phyloP scores from a whole-genome alignment of 1,140 invertebrate genomes.

The Cydia amplana region DNA sequence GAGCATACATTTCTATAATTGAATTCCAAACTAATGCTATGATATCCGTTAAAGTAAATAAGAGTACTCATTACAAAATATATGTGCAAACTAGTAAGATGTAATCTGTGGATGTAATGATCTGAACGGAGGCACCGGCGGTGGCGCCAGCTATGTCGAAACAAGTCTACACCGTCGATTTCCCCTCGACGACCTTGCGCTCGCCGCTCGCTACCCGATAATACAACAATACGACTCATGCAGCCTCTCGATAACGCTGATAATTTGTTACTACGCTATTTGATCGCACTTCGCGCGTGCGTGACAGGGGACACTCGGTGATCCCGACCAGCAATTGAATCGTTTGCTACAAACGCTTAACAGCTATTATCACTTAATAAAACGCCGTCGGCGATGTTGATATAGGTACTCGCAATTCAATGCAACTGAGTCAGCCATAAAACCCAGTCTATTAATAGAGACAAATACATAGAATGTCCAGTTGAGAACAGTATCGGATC shows the following conservation, averaged over 20 bases:
- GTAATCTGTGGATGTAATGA: conserved; percentile 30
- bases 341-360: conserved; percentile 41
- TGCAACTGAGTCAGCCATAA: conserved; percentile 33
- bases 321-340: conserved; percentile 36
- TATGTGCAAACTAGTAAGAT: too few relatives aligned
- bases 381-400: conserved; percentile 30
- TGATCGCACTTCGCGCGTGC: conserved; percentile 20
- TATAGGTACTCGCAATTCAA: conserved; percentile 33
- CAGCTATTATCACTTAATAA: conserved; percentile 41
- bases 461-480: background rate
- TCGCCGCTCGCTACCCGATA: conserved; percentile 58
- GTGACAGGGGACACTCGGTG: conserved; percentile 21
- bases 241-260: conserved; percentile 49
- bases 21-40: background rate
- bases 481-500: background rate
- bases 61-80: background rate
- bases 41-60: conserved; percentile 8
- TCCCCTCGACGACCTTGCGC: conserved; percentile 75
- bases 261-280: conserved; percentile 40
- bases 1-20: background rate
- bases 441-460: conserved; percentile 13
- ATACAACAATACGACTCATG: conserved; percentile 57
- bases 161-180: conserved; percentile 46
- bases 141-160: conserved; percentile 38
- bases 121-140: conserved; percentile 37